Evolutionary conservation across 2,888 invertebrate species (phyloP), one percentile per base, ranked within the genome.

Genomic region (Galeopsomyia nigrocyanea): DNA sequence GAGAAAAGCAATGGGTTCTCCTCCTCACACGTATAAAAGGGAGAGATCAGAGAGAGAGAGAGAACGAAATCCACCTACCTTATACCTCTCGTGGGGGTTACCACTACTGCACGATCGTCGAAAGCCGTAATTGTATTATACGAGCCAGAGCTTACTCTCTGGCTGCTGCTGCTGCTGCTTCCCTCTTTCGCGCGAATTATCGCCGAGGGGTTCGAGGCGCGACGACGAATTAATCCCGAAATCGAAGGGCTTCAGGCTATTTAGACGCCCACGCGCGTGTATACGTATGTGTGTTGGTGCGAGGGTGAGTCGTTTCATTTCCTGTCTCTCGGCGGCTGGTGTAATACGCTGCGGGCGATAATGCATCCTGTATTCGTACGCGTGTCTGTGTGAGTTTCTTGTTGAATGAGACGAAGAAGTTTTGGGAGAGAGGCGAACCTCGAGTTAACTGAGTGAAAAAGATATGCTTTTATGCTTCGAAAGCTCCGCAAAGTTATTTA

Each of bases 231-330:
- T 80, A 80, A 79, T 80, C 78, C 76, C 76, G 78, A 80, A 78
- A 79, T 80, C 77, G 79, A 79, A 79, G 78, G 78, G 78, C 78
- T 78, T 77, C 75, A 76, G 78, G 78, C 79, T 79, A 80, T 80
- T 80, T 81, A 74, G 77, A 55, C 75, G 75, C 73, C 75, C 39
- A 51, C 49, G 47, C 53, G 19, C 17, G 21, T 17, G 17, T 10
- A n/a, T 10, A 14, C 5, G 26, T 31, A 21, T 50, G 58, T 19
- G 58, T 19, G 17, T 16, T 3, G 5, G 46, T 17, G 39, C 47
- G 19, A 47, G 61, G 57, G 31, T 22, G 16, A 19, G 19, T 51
- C 26, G 61, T 19, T 71, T 66, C 61, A 66, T 66, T 71, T 71
- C 65, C 61, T 71, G 70, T 56, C 17, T 19, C 21, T 66, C 51